Percentiles rank a stretch among this genome's conserved stretches.
These are phyloP conservation scores for Thelaira solivaga DNA, from an alignment of 2,888 invertebrate species.

Conservation along the genomic window DNA sequence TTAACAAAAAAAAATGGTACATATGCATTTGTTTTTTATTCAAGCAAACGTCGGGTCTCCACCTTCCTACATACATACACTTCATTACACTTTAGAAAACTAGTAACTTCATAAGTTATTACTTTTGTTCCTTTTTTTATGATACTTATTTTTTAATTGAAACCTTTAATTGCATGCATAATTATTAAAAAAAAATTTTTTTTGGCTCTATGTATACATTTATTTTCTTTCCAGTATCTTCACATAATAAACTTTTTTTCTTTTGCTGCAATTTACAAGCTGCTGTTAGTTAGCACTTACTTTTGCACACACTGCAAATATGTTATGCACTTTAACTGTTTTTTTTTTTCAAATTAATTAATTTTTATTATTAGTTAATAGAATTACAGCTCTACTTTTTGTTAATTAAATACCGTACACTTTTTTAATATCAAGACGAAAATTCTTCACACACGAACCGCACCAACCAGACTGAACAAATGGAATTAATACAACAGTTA, in stretches of 20 bases:
- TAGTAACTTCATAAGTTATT: background rate
- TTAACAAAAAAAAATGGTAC: background rate
- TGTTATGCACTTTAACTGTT: constrained; percentile 19
- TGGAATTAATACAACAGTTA: constrained; percentile 19
- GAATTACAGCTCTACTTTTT: background rate
- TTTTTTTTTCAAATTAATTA: constrained; percentile 4
- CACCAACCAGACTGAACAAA: constrained; percentile 61
- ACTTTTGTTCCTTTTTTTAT: background rate
- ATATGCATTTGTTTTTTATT: constrained; percentile 12
- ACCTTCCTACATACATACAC: constrained; percentile 22
- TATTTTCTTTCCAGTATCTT: constrained; percentile 11
- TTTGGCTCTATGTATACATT: background rate
- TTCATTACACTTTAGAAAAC: background rate
- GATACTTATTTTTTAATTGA: background rate
- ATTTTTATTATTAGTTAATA: constrained; percentile 48
- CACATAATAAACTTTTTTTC: constrained; percentile 32
- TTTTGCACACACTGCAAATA: constrained; percentile 11
- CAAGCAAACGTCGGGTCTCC: constrained; percentile 2
- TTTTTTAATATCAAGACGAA: constrained; percentile 11
- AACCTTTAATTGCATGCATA: background rate
- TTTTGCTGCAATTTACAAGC: constrained; percentile 16
- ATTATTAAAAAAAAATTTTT: background rate
- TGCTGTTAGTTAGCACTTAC: constrained; percentile 31
- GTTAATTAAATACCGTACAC: constrained; percentile 34
- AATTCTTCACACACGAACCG: constrained; percentile 57